phyloP scores from a whole-genome alignment of 2,888 invertebrate genomes.

The Oligia latruncula region DNA sequence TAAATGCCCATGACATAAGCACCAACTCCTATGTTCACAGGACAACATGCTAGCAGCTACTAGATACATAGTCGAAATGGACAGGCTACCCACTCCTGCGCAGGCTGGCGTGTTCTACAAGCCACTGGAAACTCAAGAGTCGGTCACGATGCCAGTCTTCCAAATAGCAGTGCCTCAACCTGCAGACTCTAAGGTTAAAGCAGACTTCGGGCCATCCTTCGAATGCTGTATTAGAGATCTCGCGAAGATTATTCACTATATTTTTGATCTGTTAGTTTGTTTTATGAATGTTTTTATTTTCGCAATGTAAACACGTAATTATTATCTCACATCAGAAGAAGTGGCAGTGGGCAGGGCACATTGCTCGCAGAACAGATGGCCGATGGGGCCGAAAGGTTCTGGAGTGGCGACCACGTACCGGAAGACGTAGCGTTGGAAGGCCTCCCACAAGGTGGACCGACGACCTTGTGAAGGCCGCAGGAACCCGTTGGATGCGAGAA shows the following conservation, averaged over 20 bases:
- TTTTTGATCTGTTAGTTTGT: conserved; percentile 82
- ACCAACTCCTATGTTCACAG: conserved; percentile 64
- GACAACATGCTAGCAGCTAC: conserved; percentile 85
- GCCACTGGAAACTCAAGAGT: conserved; percentile 59
- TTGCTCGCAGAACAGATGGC: too few relatives aligned
- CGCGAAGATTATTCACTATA: conserved; percentile 84
- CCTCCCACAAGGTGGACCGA: too few relatives aligned
- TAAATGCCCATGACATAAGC: not conserved
- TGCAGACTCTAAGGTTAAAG: conserved; percentile 63
- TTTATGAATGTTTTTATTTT: not conserved
- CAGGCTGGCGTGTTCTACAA: conserved; percentile 79
- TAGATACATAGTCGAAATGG: conserved; percentile 71
- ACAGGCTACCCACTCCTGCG: conserved; percentile 75
- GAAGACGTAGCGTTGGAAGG: too few relatives aligned
- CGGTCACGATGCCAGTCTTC: not conserved
- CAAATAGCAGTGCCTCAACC: fast-evolving
- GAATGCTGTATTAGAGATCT: conserved; percentile 81
- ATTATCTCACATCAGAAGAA: not conserved
- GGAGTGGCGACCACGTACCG: too few relatives aligned
- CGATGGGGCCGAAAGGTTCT: too few relatives aligned
- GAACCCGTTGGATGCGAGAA: too few relatives aligned
- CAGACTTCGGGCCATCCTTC: conserved; percentile 75
- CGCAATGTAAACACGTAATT: not conserved
- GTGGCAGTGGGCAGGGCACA: too few relatives aligned
- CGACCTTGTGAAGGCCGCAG: too few relatives aligned